Evolutionary conservation across 2,113 vertebrate species (phyloP).

Genomic region (Pao palembangensis): DNA sequence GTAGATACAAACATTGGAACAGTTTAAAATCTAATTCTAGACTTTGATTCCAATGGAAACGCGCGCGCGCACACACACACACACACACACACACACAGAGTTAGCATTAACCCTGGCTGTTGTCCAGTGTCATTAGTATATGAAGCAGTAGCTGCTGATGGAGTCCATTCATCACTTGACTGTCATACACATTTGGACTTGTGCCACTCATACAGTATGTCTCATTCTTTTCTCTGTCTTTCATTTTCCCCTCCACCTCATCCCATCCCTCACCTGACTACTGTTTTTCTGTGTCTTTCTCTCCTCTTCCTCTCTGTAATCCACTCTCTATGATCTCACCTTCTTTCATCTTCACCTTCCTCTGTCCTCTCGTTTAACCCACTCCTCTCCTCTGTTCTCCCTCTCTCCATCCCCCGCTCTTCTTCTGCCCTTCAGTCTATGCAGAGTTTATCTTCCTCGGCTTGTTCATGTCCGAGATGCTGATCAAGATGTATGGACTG

Average conservation of each 20-base stretch:
- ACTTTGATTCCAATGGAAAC: no score
- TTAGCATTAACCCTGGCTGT: slow-evolving; percentile 12
- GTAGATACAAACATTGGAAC: no score
- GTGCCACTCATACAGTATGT: slow-evolving; percentile 12
- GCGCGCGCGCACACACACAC: not conserved
- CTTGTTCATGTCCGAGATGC: slow-evolving; percentile 95
- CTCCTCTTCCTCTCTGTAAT: not conserved
- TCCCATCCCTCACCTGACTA: not conserved
- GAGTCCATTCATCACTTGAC: slow-evolving; percentile 42
- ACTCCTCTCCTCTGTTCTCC: not conserved
- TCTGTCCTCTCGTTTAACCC: not conserved
- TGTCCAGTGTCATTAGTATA: slow-evolving; percentile 48
- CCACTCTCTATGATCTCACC: not conserved
- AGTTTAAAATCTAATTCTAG: no score
- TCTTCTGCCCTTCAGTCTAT: slow-evolving; percentile 75
- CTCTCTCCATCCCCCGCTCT: not conserved
- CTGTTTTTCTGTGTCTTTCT: not conserved
- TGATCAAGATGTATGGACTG: slow-evolving; percentile 92
- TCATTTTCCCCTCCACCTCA: no score
- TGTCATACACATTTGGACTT: slow-evolving; percentile 38
- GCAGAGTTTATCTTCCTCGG: slow-evolving; percentile 95
- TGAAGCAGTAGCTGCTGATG: slow-evolving; percentile 36
- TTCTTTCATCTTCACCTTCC: not conserved
- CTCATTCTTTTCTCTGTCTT: not conserved
- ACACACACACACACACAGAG: slow-evolving; percentile 16